Conservation (phyloP, 2,888 invertebrate species). For the Hartigia nigra region DNA sequence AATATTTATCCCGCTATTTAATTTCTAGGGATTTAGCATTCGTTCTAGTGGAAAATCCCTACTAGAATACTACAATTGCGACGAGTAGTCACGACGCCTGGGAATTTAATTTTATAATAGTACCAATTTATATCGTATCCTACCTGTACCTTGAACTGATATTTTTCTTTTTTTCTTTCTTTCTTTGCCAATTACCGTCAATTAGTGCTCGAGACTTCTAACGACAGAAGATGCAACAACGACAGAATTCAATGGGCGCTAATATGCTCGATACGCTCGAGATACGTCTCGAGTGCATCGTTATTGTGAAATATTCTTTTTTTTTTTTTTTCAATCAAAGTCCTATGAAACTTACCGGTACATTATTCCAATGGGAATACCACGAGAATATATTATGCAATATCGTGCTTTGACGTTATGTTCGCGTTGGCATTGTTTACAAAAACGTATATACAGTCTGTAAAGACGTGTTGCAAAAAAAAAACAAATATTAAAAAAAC, state of each 20-base stretch:
- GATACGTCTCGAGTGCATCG: not conserved
- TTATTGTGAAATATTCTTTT: not conserved
- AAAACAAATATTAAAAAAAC: too few relatives aligned
- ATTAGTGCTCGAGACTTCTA: not conserved
- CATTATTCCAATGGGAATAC: not conserved
- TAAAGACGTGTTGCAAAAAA: too few relatives aligned
- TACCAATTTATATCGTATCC: not conserved
- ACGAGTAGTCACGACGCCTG: not conserved
- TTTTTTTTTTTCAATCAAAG: not conserved
- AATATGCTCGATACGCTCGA: not conserved
- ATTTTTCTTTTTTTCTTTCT: not conserved
- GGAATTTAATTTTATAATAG: not conserved
- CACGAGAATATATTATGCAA: not conserved
- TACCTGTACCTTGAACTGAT: not conserved
- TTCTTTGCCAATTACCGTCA: not conserved
- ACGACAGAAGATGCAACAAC: not conserved
- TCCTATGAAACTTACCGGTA: not conserved
- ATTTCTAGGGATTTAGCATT: not conserved
- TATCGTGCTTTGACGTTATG: not conserved
- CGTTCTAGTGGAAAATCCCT: not conserved
- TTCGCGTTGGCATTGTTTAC: not conserved
- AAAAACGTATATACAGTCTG: not conserved
- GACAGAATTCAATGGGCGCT: not conserved
- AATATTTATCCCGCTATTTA: not conserved
- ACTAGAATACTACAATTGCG: not conserved